Percentiles rank a stretch among this genome's conserved stretches.
Conservation (phyloP, 2,797 vertebrate species). For the Buphagus erythrorhynchus region DNA sequence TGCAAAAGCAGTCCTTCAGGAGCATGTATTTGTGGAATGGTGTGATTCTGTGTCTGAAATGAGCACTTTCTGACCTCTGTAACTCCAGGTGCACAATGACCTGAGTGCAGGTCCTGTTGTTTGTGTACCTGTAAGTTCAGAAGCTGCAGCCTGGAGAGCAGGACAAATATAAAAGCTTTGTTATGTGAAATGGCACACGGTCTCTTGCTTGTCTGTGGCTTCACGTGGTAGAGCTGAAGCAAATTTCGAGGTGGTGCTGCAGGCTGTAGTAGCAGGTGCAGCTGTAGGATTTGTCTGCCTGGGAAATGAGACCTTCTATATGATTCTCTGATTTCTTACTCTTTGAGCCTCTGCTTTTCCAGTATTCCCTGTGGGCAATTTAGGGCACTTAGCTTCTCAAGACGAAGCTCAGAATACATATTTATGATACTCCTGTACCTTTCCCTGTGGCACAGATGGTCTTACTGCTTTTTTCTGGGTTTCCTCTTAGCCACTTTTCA, state of each 20-base stretch:
- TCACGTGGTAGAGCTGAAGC: background rate
- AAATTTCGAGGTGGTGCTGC: background rate
- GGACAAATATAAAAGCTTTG: background rate
- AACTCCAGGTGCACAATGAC: background rate
- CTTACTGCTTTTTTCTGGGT: background rate
- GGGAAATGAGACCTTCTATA: background rate
- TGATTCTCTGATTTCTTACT: background rate
- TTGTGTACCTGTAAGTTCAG: background rate
- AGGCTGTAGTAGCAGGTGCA: background rate
- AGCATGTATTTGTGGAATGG: background rate
- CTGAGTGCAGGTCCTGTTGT: background rate
- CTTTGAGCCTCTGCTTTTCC: background rate
- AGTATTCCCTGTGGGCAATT: background rate
- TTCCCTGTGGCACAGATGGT: background rate
- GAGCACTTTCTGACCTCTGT: background rate
- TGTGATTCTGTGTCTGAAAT: background rate
- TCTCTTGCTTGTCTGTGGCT: background rate
- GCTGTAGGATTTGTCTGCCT: background rate
- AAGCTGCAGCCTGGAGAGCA: background rate
- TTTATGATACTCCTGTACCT: background rate
- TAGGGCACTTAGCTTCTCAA: background rate
- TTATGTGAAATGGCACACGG: background rate
- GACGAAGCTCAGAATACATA: background rate
- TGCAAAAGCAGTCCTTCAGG: background rate
- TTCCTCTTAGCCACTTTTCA: background rate